Conservation (phyloP, 2,113 vertebrate genomes). For the Progne subis region DNA sequence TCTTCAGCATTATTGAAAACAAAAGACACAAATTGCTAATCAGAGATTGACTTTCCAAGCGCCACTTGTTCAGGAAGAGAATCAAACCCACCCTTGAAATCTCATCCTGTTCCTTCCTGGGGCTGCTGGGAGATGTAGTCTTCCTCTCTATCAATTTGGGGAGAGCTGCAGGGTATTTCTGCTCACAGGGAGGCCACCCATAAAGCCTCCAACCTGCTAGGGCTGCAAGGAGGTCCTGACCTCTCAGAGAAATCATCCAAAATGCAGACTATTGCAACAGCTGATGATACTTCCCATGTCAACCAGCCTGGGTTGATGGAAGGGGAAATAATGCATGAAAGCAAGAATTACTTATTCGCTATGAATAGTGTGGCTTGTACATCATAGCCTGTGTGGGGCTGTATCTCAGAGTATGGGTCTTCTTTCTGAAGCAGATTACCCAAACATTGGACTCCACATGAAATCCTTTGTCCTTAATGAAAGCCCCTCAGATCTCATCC, state of each 20-base stretch:
- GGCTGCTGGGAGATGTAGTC: conserved; percentile 61
- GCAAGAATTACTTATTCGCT: not conserved
- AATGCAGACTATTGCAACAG: not conserved
- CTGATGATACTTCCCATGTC: not conserved
- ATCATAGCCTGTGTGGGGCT: fast-evolving
- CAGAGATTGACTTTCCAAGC: not conserved
- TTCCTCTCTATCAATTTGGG: fast-evolving
- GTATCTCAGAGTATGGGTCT: not conserved
- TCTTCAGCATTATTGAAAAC: not conserved
- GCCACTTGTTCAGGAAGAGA: not conserved
- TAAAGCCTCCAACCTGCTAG: not conserved
- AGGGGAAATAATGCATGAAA: not conserved
- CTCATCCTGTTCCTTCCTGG: not conserved
- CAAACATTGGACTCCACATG: not conserved
- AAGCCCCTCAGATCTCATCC: not conserved
- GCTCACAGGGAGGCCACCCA: fast-evolving
- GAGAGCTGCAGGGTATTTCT: not conserved
- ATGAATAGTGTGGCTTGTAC: not conserved
- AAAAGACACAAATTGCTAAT: not conserved
- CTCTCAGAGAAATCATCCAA: not conserved
- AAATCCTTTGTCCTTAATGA: not conserved
- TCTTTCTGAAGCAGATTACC: not conserved
- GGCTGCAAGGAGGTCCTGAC: not conserved
- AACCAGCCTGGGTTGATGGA: not conserved
- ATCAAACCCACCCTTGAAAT: not conserved